Evolutionary conservation across 2,888 invertebrate species (phyloP).

Genomic region (Argynnis bischoffii): DNA sequence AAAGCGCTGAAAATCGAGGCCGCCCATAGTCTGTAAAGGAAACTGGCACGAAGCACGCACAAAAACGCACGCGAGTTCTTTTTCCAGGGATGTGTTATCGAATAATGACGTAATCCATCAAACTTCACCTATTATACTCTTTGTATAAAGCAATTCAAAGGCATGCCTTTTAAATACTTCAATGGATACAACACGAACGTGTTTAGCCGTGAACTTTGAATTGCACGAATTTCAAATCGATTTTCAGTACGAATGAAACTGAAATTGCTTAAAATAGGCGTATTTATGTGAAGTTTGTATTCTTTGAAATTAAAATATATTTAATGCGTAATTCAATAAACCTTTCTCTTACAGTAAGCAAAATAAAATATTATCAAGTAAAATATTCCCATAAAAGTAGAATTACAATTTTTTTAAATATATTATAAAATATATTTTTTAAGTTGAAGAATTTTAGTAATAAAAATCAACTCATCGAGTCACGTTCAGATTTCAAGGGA

Average conservation of each 20-base stretch:
- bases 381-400: no score
- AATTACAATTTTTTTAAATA: no score
- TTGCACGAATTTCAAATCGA: slow-evolving; percentile 21
- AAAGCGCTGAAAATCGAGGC: slow-evolving; percentile 76
- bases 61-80: slow-evolving; percentile 69
- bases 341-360: no score
- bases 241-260: slow-evolving; percentile 5
- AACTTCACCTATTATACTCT: slow-evolving; percentile 15
- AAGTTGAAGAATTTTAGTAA: no score
- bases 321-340: no score
- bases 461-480: not conserved
- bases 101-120: slow-evolving; percentile 3
- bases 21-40: slow-evolving; percentile 65
- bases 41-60: slow-evolving; percentile 76
- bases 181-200: slow-evolving; percentile 11
- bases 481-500: slow-evolving; percentile 8
- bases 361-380: no score
- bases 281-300: no score
- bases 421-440: no score
- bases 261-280: no score
- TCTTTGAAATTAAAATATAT: no score
- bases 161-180: not conserved
- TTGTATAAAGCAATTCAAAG: slow-evolving; percentile 2
- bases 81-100: slow-evolving; percentile 30
- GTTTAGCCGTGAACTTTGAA: slow-evolving; percentile 14